phyloP scores from a whole-genome alignment of 2,888 invertebrate genomes.

The Plemyria rubiginata region DNA sequence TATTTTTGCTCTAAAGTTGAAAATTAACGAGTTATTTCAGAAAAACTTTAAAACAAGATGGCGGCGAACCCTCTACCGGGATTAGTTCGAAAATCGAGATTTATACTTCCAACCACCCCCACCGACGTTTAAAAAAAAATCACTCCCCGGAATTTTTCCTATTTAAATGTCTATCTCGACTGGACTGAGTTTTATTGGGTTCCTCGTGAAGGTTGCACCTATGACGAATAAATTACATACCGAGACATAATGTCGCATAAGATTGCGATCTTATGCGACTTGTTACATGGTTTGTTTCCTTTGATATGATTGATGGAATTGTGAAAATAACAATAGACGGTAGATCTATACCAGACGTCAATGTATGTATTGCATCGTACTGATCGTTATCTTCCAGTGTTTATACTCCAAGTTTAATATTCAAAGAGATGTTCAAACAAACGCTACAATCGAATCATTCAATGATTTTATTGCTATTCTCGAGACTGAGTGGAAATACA shows the following conservation, averaged over 20 bases:
- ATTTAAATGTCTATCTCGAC: too few relatives aligned
- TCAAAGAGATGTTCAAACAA: conserved; percentile 20
- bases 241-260: conserved; percentile 21
- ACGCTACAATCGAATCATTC: conserved; percentile 19
- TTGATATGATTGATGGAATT: conserved; percentile 39
- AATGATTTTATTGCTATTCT: conserved; percentile 11
- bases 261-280: conserved; percentile 36
- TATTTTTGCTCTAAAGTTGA: too few relatives aligned
- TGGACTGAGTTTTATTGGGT: conserved; percentile 38
- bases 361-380: conserved; percentile 17
- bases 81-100: too few relatives aligned
- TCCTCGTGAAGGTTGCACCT: conserved; percentile 31
- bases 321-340: conserved; percentile 35
- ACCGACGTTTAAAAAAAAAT: too few relatives aligned
- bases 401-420: conserved; percentile 17
- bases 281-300: conserved; percentile 30
- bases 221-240: conserved; percentile 27
- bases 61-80: too few relatives aligned
- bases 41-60: too few relatives aligned
- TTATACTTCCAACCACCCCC: too few relatives aligned
- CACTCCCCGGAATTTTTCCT: too few relatives aligned
- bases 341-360: conserved; percentile 30
- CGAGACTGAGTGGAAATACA: conserved; percentile 3
- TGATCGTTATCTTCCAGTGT: conserved; percentile 20
- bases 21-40: too few relatives aligned